Evolutionary conservation across 2,113 vertebrate genomes (phyloP).

Genomic region (Okapia johnstoni): DNA sequence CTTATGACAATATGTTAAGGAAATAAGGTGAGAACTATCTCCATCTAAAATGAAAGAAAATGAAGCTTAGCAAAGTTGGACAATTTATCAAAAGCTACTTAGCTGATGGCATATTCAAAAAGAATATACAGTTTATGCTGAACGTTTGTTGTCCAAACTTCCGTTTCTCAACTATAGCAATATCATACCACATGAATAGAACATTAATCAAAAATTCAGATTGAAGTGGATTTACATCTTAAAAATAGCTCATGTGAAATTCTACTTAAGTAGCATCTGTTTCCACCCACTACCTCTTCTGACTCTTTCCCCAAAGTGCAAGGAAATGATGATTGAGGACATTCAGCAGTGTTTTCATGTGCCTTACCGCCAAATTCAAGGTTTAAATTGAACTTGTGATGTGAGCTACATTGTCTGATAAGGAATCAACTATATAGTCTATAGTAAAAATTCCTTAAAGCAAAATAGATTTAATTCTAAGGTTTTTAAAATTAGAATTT

Average conservation of each 20-base stretch:
- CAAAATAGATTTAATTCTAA: background rate
- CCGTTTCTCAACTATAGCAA: constrained; percentile 53
- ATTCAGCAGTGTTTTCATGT: background rate
- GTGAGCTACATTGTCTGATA: background rate
- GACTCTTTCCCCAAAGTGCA: constrained; percentile 7
- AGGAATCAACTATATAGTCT: background rate
- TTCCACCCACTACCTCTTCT: constrained; percentile 62
- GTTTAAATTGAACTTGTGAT: background rate
- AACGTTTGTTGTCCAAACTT: constrained; percentile 59
- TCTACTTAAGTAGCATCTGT: constrained; percentile 69
- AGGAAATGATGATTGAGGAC: constrained; percentile 40
- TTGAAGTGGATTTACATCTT: constrained; percentile 58
- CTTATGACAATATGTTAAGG: background rate
- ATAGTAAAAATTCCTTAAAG: background rate
- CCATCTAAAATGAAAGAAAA: background rate
- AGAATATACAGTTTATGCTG: constrained; percentile 33
- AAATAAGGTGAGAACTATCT: background rate
- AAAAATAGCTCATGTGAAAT: constrained; percentile 66
- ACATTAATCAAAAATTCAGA: constrained; percentile 71
- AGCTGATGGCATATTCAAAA: background rate
- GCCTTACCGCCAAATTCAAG: background rate
- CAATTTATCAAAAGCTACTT: constrained; percentile 8
- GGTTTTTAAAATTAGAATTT: background rate
- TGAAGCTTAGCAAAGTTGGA: background rate
- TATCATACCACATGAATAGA: constrained; percentile 52